Base-by-base conservation (phyloP, 1,140 invertebrate genomes). In the Drosophila pandora region DNA sequence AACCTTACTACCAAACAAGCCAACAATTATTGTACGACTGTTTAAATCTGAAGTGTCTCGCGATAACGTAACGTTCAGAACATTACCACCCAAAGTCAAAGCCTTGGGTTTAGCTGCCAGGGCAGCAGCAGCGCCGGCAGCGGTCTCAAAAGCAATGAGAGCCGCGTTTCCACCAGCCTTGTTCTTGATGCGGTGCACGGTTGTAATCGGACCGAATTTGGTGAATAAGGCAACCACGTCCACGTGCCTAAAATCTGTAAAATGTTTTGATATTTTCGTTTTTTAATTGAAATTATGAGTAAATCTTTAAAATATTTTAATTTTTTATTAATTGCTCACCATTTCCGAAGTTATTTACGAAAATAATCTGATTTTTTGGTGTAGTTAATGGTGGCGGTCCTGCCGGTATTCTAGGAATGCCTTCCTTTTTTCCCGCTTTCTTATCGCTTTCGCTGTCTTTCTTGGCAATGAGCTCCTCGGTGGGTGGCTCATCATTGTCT, bases 201-300 rank as follows among this genome's bases (percentile, higher is more conserved):
- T 12, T 3, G 47, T 2, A 23, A 90, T 62, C 0, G 56, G 49
- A 2, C 89, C 89, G 30, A 78, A 90, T 59, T 90, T 90, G 17
- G 74, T 28, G 23, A 90, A 84, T 3, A 78, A 2, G 6, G 62
- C 79, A 23, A 90, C 43, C 8, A 90, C 0, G 1, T 90, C 84
- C 0, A 58, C 25, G 47, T 78, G 63, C 17, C 71, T 77, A 34
- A 52, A 80, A 2, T 56, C 89, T 90, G 50, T 0, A 55, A 25
- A 41, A 41, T 8, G 13, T 41, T n/a, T 3, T 6, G 0, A 7
- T 41, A 2, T 41, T 41, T n/a, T 41, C 25, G 7, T 28, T 28
- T 6, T 28, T 28, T 5, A 28, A 28, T 28, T 5, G 25, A 28
- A 28, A 28, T 28, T 28, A 5, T 1, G 7, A 28, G 25, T 2